Evolutionary conservation across 2,888 invertebrate genomes (phyloP).

Genomic region (Ophion obscuratus): DNA sequence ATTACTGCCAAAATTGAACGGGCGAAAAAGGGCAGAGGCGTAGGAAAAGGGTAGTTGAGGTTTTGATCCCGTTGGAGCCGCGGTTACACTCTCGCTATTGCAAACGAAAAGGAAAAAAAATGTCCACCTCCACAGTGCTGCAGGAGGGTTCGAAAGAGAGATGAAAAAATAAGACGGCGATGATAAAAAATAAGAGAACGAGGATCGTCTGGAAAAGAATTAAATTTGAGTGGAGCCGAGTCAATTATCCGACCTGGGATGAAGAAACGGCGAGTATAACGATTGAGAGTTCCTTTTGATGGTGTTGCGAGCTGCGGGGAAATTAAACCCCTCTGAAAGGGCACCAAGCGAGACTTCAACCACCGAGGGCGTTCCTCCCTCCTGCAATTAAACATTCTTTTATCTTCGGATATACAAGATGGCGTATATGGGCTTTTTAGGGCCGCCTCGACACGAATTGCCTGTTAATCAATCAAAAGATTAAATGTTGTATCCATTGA

Average conservation of each 20-base stretch:
- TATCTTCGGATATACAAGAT: constrained; percentile 74
- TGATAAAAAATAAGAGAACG: constrained; percentile 67
- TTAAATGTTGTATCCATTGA: constrained; percentile 66
- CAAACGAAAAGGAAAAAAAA: constrained; percentile 5
- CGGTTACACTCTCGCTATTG: no score
- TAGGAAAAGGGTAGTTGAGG: constrained; percentile 22
- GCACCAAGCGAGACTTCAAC: constrained; percentile 47
- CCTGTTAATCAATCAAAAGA: constrained; percentile 82
- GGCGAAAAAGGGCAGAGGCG: not conserved
- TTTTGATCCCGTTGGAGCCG: not conserved
- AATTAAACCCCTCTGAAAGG: constrained; percentile 48
- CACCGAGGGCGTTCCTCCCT: constrained; percentile 72
- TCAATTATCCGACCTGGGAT: constrained; percentile 77
- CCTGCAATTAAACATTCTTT: constrained; percentile 79
- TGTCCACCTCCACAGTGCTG: not conserved
- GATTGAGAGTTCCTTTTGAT: constrained; percentile 69
- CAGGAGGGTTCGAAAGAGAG: constrained; percentile 2
- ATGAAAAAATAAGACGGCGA: constrained; percentile 15
- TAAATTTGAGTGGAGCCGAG: constrained; percentile 77
- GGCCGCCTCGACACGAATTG: constrained; percentile 73
- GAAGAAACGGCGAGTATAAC: constrained; percentile 76
- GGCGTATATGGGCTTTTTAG: constrained; percentile 16
- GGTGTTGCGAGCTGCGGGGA: constrained; percentile 40
- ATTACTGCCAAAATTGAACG: constrained; percentile 35
- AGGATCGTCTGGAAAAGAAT: constrained; percentile 71